These are phyloP conservation scores for Dichetophora obliterata DNA, from an alignment of 2,888 invertebrate genomes.

Conservation along the genomic window DNA sequence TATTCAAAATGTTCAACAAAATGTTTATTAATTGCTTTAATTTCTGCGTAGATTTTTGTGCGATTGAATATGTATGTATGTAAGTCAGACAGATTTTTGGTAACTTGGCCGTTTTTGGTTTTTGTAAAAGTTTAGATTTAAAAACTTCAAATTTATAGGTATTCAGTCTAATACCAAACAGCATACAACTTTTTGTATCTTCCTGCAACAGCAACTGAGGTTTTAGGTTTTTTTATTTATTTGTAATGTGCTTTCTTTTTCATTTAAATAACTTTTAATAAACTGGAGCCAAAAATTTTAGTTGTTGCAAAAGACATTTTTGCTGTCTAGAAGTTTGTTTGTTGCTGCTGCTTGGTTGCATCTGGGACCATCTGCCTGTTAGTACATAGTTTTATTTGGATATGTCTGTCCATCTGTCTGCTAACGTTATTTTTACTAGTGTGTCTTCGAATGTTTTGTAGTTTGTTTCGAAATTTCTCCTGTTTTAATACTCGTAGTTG, in stretches of 20 bases:
- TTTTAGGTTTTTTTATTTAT: no score
- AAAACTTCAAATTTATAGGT: no score
- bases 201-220: no score
- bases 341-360: not conserved
- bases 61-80: not conserved
- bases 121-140: not conserved
- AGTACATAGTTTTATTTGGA: not conserved
- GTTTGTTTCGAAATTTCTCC: conserved; percentile 13
- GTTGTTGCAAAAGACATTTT: not conserved
- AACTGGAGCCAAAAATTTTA: not conserved
- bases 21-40: conserved; percentile 30
- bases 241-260: no score
- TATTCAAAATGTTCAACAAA: conserved; percentile 1
- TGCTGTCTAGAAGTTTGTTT: not conserved
- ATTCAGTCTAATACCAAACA: no score
- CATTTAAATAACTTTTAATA: no score
- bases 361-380: not conserved
- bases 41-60: not conserved
- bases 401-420: not conserved
- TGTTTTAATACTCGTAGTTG: no score
- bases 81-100: no score
- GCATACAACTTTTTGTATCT: no score
- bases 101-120: not conserved
- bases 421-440: conserved; percentile 28
- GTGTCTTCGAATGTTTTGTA: not conserved